These are phyloP conservation scores for Halcyon chelicuti DNA, from an alignment of 2,797 vertebrate species.

Conservation along the genomic window DNA sequence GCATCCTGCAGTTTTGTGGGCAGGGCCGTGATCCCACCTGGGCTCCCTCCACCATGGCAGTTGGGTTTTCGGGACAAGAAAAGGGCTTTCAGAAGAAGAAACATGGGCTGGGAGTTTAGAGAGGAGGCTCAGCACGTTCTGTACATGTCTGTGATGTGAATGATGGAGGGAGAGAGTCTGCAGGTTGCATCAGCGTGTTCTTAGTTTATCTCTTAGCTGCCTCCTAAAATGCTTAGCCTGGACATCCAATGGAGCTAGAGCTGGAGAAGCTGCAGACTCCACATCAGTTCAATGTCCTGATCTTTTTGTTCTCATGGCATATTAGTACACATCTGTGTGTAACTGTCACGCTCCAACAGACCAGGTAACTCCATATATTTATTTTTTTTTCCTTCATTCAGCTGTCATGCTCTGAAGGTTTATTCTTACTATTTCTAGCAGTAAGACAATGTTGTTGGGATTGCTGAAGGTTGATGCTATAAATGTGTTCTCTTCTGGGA, in stretches of 20 bases:
- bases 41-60: neutral
- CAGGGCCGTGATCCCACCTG: neutral
- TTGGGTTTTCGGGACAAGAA: neutral
- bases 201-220: neutral
- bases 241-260: neutral
- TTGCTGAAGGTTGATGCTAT: neutral
- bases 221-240: neutral
- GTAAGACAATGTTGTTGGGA: neutral
- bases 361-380: neutral
- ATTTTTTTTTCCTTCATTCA: neutral
- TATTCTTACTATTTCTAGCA: neutral
- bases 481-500: neutral
- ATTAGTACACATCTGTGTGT: neutral
- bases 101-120: too few species aligned
- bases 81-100: neutral
- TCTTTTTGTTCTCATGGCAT: neutral
- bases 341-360: neutral
- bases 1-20: neutral
- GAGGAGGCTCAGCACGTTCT: rapidly evolving
- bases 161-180: neutral
- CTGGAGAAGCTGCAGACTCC: neutral
- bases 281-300: neutral
- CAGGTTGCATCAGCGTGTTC: neutral
- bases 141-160: neutral
- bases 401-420: neutral